Conservation (phyloP, 2,797 vertebrate species). For the Notoglanidium macrostoma region DNA sequence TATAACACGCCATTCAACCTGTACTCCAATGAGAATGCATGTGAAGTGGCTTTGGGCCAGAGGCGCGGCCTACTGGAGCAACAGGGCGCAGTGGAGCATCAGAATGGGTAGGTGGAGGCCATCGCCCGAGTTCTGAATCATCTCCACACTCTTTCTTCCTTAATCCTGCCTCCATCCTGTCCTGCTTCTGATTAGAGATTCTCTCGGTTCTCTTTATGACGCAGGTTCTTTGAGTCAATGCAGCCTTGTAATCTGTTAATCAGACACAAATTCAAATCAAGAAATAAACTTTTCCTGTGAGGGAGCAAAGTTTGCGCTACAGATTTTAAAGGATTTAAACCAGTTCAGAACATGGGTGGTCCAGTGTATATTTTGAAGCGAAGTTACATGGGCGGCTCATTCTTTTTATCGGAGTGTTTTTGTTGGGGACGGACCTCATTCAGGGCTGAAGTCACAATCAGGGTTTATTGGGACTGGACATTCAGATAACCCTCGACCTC, state of each 20-base stretch:
- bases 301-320: neutral
- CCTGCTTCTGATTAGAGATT: conserved; percentile 14
- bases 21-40: conserved; percentile 80
- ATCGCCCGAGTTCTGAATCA: conserved; percentile 15
- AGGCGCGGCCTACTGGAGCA: conserved; percentile 85
- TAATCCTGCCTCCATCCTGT: neutral
- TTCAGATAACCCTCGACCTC: neutral
- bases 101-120: conserved; percentile 86
- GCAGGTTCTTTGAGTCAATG: neutral
- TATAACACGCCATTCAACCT: conserved; percentile 84
- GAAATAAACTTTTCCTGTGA: neutral
- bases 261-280: too few species aligned
- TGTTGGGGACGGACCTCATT: neutral
- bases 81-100: conserved; percentile 82
- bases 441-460: neutral
- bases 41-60: conserved; percentile 86
- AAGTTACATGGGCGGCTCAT: neutral
- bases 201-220: neutral
- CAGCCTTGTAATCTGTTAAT: neutral
- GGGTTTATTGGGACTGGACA: neutral
- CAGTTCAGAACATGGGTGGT: neutral
- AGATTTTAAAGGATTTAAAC: neutral
- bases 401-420: neutral
- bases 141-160: neutral
- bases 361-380: neutral